phyloP scores from a whole-genome alignment of 2,888 invertebrate genomes.

The Pterostichus madidus region DNA sequence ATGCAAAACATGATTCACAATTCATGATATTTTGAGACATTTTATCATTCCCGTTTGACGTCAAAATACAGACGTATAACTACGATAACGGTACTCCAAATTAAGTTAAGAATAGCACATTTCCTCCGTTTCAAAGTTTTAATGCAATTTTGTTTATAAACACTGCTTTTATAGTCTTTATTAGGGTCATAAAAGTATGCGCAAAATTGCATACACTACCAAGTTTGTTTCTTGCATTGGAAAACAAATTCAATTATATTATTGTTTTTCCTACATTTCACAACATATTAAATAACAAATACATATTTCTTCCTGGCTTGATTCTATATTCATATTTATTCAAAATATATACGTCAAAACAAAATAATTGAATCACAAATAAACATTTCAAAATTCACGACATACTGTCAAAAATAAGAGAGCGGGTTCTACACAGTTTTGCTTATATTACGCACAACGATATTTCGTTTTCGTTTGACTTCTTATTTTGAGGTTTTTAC shows the following conservation, averaged over 20 bases:
- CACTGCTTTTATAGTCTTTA: constrained; percentile 7
- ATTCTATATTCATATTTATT: constrained; percentile 3
- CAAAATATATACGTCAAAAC: constrained; percentile 14
- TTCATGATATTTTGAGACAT: constrained; percentile 28
- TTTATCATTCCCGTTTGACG: constrained; percentile 40
- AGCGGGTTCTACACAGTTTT: too few relatives aligned
- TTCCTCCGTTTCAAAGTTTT: constrained; percentile 9
- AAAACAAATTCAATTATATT: constrained; percentile 17
- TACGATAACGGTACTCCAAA: background rate
- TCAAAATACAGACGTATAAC: constrained; percentile 4
- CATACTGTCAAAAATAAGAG: background rate
- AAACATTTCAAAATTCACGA: background rate
- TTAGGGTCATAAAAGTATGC: constrained; percentile 16
- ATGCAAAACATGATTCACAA: background rate
- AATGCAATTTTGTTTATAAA: constrained; percentile 15
- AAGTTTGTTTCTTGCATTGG: background rate
- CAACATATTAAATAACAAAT: background rate
- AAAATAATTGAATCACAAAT: background rate
- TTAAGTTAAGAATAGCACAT: constrained; percentile 38
- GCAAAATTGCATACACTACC: background rate
- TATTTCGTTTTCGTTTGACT: too few relatives aligned
- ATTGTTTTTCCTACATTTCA: background rate
- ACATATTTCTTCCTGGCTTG: background rate
- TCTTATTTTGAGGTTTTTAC: too few relatives aligned
- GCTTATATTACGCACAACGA: too few relatives aligned